phyloP scores from a whole-genome alignment of 1,140 invertebrate genomes.

The Fopius arisanus region DNA sequence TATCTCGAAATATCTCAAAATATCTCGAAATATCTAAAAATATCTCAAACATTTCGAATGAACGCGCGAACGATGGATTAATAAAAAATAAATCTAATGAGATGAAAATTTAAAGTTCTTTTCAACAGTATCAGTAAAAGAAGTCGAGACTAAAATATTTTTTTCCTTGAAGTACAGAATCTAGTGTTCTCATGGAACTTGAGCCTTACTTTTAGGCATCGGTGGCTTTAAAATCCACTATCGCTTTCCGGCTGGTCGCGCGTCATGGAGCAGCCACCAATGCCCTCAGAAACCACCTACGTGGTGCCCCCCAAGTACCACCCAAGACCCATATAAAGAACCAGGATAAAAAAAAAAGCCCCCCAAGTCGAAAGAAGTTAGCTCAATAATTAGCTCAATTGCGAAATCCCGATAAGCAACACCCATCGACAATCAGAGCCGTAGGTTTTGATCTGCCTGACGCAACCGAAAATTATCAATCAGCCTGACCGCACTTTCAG shows the following conservation, averaged over 20 bases:
- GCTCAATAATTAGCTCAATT: conserved; percentile 52
- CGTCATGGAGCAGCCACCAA: conserved; percentile 45
- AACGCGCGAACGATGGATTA: too few relatives aligned
- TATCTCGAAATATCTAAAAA: too few relatives aligned
- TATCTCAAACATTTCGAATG: too few relatives aligned
- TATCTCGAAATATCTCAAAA: too few relatives aligned
- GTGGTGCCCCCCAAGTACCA: conserved; percentile 15
- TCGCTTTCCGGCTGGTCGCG: conserved; percentile 54
- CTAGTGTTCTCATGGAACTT: background rate
- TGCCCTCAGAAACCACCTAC: conserved; percentile 28
- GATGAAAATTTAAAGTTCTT: too few relatives aligned
- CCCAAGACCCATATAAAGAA: conserved; percentile 50
- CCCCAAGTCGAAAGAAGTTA: conserved; percentile 33
- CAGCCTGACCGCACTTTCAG: background rate
- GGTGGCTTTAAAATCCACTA: conserved; percentile 36
- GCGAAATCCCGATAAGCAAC: conserved; percentile 46
- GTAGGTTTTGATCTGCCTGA: background rate
- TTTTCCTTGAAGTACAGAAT: too few relatives aligned
- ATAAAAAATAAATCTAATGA: too few relatives aligned
- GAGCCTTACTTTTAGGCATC: background rate
- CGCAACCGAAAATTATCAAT: conserved; percentile 8
- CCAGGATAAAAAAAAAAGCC: conserved; percentile 1
- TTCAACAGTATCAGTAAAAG: too few relatives aligned
- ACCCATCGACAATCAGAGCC: conserved; percentile 40
- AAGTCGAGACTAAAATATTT: too few relatives aligned